Base-by-base conservation (phyloP, 2,888 invertebrate species). In the Ornithoptera alexandrae region DNA sequence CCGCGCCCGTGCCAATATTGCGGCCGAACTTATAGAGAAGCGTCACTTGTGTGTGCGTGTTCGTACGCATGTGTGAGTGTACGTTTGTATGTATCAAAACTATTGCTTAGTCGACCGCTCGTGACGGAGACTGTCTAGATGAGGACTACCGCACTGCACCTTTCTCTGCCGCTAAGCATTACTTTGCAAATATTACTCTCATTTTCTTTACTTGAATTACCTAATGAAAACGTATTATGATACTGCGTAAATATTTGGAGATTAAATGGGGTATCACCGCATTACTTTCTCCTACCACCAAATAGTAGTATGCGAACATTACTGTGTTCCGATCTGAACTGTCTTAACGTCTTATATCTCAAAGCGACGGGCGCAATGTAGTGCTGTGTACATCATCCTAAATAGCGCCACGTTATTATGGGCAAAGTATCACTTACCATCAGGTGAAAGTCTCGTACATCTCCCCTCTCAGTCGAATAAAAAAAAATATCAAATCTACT, bases 1-100 rank as follows among this genome's bases (percentile, higher is more conserved):
- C 79, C 79, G 77, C 78, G 73, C 75, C 78, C 83, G 83, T 82
- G 81, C 85, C 86, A 85, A 86, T 87, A 87, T 85, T 81, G 83
- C 78, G 73, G 74, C 78, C 79, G 76, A 73, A 67, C 71, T 64
- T 67, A 70, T 70, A 66, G 60, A 70, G 61, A 53, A 46, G 46
- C 18, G 0, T 53, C 53, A n/a, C 50, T 56, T 18, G 36, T 39
- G 57, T 53, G 61, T 53, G 53, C 59, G 50, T 53, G 4, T 53
- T 57, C 64, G 57, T 60, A 67, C 18, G 60, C 17, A 69, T 58
- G 65, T 36, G 20, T 24, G 56, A 57, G 30, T 53, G 67, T 24
- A 30, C 15, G 15, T 58, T 62, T 66, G 18, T 56, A 61, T 30
- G 1, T 58, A 58, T 58, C 22, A 24, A 58, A 58, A 58, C 57